phyloP scores from a whole-genome alignment of 2,888 invertebrate genomes.

The Vannuccia rotundouncinata region DNA sequence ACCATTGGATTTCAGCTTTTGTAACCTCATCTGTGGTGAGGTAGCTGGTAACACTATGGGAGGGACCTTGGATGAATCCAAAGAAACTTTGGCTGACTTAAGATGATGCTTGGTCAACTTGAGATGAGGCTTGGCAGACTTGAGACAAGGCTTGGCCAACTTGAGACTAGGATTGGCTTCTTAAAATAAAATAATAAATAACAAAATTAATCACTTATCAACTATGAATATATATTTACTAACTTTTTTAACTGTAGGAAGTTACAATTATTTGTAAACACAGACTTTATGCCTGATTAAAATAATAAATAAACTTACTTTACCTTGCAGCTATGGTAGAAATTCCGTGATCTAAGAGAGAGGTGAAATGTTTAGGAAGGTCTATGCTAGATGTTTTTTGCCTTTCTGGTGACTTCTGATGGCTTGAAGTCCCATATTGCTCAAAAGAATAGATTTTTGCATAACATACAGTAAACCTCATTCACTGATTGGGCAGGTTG shows the following conservation, averaged over 20 bases:
- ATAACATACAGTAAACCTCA: neutral
- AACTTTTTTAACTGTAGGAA: too few relatives aligned
- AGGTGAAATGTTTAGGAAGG: neutral
- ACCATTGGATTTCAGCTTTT: slow-evolving; percentile 5
- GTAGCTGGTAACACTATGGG: neutral
- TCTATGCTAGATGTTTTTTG: neutral
- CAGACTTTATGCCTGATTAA: too few relatives aligned
- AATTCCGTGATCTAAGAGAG: neutral
- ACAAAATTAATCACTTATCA: neutral
- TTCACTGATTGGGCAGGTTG: neutral
- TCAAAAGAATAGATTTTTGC: neutral
- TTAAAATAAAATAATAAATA: neutral
- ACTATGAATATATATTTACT: too few relatives aligned
- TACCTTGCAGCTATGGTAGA: neutral
- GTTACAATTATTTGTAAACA: too few relatives aligned
- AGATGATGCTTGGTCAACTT: neutral
- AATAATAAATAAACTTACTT: neutral
- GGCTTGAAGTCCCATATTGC: neutral
- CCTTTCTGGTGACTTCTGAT: neutral
- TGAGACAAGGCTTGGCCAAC: neutral
- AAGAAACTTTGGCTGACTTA: too few relatives aligned
- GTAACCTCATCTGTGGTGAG: neutral
- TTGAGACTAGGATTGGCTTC: neutral
- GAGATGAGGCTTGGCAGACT: neutral
- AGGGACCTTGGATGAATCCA: neutral